These are phyloP conservation scores for Muscidifurax raptorellus DNA, from an alignment of 1,140 invertebrate genomes.

Conservation along the genomic window DNA sequence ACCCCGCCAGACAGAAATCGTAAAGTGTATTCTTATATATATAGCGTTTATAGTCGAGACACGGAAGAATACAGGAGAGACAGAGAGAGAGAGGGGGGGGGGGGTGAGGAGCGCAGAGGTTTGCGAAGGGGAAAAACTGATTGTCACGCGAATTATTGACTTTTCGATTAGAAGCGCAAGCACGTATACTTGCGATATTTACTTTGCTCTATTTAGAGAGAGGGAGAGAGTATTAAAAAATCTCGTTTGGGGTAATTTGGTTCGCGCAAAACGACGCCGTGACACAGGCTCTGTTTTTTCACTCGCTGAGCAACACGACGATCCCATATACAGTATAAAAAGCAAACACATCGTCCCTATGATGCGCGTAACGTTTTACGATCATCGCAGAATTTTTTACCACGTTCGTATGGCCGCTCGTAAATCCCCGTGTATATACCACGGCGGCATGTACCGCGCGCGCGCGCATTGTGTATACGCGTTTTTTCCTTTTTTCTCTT, in stretches of 20 bases:
- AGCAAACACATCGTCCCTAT: neutral
- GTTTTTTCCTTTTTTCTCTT: neutral
- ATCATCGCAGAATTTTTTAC: neutral
- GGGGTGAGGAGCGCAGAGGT: too few relatives aligned
- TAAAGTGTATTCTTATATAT: too few relatives aligned
- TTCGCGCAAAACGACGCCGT: neutral
- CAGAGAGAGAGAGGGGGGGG: too few relatives aligned
- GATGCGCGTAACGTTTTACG: constrained; percentile 12
- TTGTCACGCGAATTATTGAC: constrained; percentile 28
- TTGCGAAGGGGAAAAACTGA: constrained; percentile 2
- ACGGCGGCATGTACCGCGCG: neutral
- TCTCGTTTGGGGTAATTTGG: neutral
- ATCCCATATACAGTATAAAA: neutral
- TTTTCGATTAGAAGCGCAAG: constrained; percentile 22
- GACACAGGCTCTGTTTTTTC: neutral
- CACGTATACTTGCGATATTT: neutral
- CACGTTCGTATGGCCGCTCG: neutral
- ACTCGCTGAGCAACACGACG: too few relatives aligned
- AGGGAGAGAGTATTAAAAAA: neutral
- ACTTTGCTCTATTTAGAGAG: too few relatives aligned
- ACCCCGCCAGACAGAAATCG: too few relatives aligned
- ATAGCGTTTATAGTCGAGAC: too few relatives aligned
- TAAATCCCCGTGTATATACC: neutral
- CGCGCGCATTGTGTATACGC: too few relatives aligned
- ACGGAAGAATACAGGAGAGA: too few relatives aligned